These are phyloP conservation scores for Resseliella maxima DNA, from an alignment of 2,888 invertebrate genomes.

Conservation along the genomic window DNA sequence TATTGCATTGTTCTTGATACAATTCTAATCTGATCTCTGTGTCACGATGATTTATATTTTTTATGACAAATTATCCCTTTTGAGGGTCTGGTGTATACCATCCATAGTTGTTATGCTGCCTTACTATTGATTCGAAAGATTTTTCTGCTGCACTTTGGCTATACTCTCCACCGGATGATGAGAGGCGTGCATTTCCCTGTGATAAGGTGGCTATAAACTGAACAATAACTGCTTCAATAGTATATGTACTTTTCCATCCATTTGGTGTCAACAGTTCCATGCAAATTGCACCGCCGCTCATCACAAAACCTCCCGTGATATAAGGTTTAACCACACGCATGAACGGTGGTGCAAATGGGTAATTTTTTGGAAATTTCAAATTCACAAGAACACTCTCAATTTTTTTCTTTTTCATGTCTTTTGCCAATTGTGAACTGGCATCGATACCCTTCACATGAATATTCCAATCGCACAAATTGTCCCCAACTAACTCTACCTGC, in stretches of 20 bases:
- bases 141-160: slow-evolving; percentile 80
- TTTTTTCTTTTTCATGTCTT: slow-evolving; percentile 81
- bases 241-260: slow-evolving; percentile 90
- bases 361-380: slow-evolving; percentile 86
- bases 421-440: slow-evolving; percentile 84
- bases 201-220: slow-evolving; percentile 90
- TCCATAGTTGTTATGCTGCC: slow-evolving; percentile 91
- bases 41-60: too few relatives aligned
- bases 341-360: slow-evolving; percentile 89
- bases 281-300: slow-evolving; percentile 91
- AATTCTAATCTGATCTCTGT: too few relatives aligned
- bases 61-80: too few relatives aligned
- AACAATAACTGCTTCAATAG: slow-evolving; percentile 88
- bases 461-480: slow-evolving; percentile 90
- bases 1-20: too few relatives aligned
- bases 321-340: slow-evolving; percentile 83
- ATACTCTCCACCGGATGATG: slow-evolving; percentile 77
- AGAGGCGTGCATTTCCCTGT: slow-evolving; percentile 86
- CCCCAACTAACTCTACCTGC: slow-evolving; percentile 83
- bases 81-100: slow-evolving; percentile 88
- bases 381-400: slow-evolving; percentile 81
- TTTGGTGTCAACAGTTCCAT: slow-evolving; percentile 88
- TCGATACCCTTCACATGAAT: slow-evolving; percentile 84
- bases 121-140: slow-evolving; percentile 86
- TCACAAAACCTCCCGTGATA: slow-evolving; percentile 87